A percentile compares a stretch with the other conserved stretches of the same genome.
phyloP scores from a whole-genome alignment of 2,888 invertebrate genomes.

The Rotaria socialis region DNA sequence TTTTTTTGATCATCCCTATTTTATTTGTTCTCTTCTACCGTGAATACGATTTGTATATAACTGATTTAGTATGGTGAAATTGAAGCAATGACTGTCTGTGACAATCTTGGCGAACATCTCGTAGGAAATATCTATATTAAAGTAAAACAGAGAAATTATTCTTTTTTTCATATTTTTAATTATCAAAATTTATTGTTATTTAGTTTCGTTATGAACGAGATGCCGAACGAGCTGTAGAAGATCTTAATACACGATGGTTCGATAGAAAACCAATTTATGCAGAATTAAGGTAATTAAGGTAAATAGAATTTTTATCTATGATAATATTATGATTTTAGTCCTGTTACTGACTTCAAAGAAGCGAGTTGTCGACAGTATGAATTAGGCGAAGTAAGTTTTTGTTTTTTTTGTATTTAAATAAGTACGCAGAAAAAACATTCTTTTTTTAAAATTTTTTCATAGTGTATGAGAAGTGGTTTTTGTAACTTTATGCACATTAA shows the following conservation, averaged over 20 bases:
- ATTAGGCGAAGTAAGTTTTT: constrained; percentile 67
- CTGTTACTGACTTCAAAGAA: constrained; percentile 97
- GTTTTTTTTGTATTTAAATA: too few relatives aligned
- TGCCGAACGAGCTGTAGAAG: constrained; percentile 92
- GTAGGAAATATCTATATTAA: constrained; percentile 68
- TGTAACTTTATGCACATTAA: constrained; percentile 99
- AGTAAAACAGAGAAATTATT: neutral
- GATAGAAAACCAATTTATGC: constrained; percentile 95
- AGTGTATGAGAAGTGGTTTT: constrained; percentile 83
- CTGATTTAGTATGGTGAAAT: constrained; percentile 79
- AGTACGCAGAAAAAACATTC: too few relatives aligned
- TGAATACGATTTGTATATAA: neutral
- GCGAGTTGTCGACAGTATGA: constrained; percentile 99
- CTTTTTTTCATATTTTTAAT: neutral
- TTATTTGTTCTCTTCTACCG: neutral
- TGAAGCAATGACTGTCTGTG: constrained; percentile 99
- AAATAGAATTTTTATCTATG: neutral
- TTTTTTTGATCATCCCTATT: neutral
- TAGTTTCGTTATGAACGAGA: constrained; percentile 90
- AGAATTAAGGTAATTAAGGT: constrained; percentile 69
- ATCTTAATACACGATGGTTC: constrained; percentile 97
- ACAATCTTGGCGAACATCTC: constrained; percentile 94
- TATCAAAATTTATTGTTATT: neutral
- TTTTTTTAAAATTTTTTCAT: neutral
- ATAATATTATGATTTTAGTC: constrained; percentile 56